Evolutionary conservation across 2,113 vertebrate species (phyloP), one percentile per base, ranked within the genome.

Genomic region (Orthochromis malagaraziensis): DNA sequence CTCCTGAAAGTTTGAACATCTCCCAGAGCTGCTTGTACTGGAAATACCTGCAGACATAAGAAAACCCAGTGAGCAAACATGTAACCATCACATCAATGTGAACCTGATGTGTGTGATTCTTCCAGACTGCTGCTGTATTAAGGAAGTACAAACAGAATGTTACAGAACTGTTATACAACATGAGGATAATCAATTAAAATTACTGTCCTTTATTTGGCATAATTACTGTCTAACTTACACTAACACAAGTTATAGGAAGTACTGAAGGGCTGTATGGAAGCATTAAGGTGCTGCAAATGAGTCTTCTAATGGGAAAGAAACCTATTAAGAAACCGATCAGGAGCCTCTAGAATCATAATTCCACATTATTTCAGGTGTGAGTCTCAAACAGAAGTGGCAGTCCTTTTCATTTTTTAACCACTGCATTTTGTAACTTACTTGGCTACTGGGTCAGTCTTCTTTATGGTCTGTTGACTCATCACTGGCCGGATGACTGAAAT

Each of bases 1-100:
- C 96, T 88, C 96, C 97, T 10, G 97, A 95, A 12, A 95, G 65
- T 83, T 94, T 95, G 57, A 96, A 96, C 88, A 87, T 84, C 13
- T 97, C 97, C 97, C 97, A 97, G 7, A 95, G 81, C 81, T 96
- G 94, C 68, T 97, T 97, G 21, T 97, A 97, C 87, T 97, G 93
- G 68, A 96, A 96, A 94, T 97, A 97, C 89, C 97, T 97, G 87
- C 73, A 65, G 42, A 79, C 38, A 51, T 1, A 6, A 63, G 42
- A 12, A 70, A 81, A 83, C 11, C 38, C 19, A 54, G 21, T 2
- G 5, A 55, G 5, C 5, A 60, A 19, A 57, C 2, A 9, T 17
- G 35, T 31, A 49, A 16, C 49, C 2, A 63, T 63, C 58, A 35
- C 31, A 63, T 63, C 9, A 35, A 19, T 11, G 31, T n/a, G 16